phyloP scores from a whole-genome alignment of 2,888 invertebrate genomes.

The Orthosia gracilis region DNA sequence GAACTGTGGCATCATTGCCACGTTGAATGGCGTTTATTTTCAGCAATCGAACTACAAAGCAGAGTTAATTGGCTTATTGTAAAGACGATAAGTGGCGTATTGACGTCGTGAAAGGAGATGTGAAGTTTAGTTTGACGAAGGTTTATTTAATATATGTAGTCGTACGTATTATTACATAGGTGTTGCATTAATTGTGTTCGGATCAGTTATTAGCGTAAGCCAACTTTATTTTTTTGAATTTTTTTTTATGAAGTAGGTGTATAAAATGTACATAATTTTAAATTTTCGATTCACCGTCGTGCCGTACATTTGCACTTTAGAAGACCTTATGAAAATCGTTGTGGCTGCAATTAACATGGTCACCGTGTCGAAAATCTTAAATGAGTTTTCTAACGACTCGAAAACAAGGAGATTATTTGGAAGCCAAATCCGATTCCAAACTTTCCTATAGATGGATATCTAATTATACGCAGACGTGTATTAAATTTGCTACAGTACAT shows the following conservation, averaged over 20 bases:
- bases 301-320: too few species aligned
- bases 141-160: neutral
- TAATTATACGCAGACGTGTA: neutral
- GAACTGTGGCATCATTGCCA: neutral
- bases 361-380: too few species aligned
- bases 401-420: neutral
- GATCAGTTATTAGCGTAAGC: neutral
- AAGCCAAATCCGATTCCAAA: neutral
- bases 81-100: conserved; percentile 25
- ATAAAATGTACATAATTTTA: too few species aligned
- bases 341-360: too few species aligned
- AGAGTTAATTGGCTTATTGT: conserved; percentile 47
- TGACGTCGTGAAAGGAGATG: conserved; percentile 22
- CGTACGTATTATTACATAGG: neutral
- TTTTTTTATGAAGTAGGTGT: neutral
- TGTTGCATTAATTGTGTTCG: neutral
- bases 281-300: too few species aligned
- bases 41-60: conserved; percentile 48
- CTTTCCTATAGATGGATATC: too few species aligned
- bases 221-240: neutral
- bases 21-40: conserved; percentile 5
- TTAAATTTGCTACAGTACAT: neutral
- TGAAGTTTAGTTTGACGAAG: conserved; percentile 17
- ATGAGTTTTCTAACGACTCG: too few species aligned
- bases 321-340: too few species aligned